Evolutionary conservation across 1,140 invertebrate species (phyloP), one percentile per base, ranked within the genome.

Genomic region (Ctenoplectra terminalis): DNA sequence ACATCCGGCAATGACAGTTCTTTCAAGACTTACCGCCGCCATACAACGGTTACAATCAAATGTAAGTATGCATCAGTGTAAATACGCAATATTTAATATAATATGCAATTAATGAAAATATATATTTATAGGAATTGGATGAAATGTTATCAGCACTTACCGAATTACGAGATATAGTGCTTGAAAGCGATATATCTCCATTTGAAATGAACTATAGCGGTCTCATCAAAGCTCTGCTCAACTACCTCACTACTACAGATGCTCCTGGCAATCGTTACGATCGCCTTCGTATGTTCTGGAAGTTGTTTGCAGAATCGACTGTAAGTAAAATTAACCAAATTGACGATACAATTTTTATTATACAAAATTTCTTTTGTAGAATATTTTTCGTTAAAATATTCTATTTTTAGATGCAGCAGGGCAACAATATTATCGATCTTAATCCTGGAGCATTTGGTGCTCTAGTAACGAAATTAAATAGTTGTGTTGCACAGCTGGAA

Each of bases 181-280:
- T 97, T 78, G 97, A 98, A 88, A 98, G 98, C 90, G 98, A 99
- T 92, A 98, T 99, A 83, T 99, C 98, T 74, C 98, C 98, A 1
- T 99, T 99, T 94, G 99, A 99, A 95, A 97, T 99, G 61, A 99
- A 99, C 92, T 98, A 99, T 92, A 99, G 98, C 84, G 98, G 98
- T 71, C 95, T 99, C 54, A 97, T 99, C 20, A 96, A 96, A 83
- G 97, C 97, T 61, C 94, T 99, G 81, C 95, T 99, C n/a, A 95
- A 96, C 90, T 99, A 97, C 94, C 95, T 99, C 87, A 97, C 96
- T 71, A 93, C 93, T 37, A 94, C 94, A 58, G 92, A 95, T 52
- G 94, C 93, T 40, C 92, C 93, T 58, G 95, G 95, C 56, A 95
- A 95, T 74, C 95, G 97, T 85, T 97, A 99, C 87, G 95, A 97